Base-by-base conservation (phyloP, 2,113 vertebrate genomes). In the Eolophus roseicapilla region DNA sequence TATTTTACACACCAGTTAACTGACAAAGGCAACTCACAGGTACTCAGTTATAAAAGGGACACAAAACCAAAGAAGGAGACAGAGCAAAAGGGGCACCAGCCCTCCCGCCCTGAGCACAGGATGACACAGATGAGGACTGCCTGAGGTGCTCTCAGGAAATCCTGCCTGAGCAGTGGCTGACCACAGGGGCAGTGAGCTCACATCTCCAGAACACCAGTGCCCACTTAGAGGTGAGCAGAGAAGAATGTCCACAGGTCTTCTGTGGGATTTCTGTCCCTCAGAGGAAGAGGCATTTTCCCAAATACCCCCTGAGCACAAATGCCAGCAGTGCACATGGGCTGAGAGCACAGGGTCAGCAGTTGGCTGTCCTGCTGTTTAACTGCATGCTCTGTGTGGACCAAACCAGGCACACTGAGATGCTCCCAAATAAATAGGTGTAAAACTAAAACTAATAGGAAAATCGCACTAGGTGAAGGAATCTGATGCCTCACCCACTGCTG, bases 111-210 rank as follows among this genome's bases (percentile, higher is more conserved):
- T 3, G 1, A 57, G 13, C 59, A 64, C 46, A 55, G 52, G 39
- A 31, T 50, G 49, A 62, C 57, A 85, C 35, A 68, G 75, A 25
- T 1, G 3, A 33, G 0, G 3, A 31, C 44, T 62, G 71, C 46
- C 15, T 47, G 37, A 69, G 21, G 5, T 7, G 29, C 14, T 19
- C 33, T 41, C 52, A 39, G 85, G 39, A 93, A 69, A 39, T 44
- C 47, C 50, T 46, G n/a, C 76, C 89, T 63, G 37, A 53, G 1
- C 35, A 18, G 57, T 1, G 15, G 55, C 53, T 52, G 50, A 2
- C 41, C 27, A 59, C 1, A 0, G 0, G 5, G 2, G 1, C 0
- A 8, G 59, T 29, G 60, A 78, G 39, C 68, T 78, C 41, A n/a
- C 33, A 12, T 11, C 44, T 77, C 37, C 68, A 47, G 59, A 39